These are phyloP conservation scores for Halictus rubicundus DNA, from an alignment of 1,140 invertebrate genomes.

Conservation along the genomic window DNA sequence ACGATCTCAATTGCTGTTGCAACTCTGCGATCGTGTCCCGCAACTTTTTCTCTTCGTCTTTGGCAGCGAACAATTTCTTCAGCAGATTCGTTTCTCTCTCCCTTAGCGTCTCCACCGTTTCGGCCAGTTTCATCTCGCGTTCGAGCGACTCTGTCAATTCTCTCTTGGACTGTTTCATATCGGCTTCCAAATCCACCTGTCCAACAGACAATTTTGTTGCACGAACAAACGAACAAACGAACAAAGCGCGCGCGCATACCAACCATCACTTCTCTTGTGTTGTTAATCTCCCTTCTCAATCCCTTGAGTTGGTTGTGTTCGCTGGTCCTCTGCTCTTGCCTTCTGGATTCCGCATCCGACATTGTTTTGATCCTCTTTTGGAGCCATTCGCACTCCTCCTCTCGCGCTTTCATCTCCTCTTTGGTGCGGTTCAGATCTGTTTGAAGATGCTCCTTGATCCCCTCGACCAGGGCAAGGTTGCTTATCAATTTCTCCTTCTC, in stretches of 20 bases:
- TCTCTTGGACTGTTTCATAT: constrained; percentile 76
- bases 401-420: constrained; percentile 81
- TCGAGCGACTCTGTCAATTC: constrained; percentile 64
- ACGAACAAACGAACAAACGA: too few species aligned
- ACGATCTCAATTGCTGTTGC: constrained; percentile 54
- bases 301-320: constrained; percentile 80
- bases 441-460: constrained; percentile 81
- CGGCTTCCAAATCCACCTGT: constrained; percentile 78
- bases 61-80: constrained; percentile 50
- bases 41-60: constrained; percentile 66
- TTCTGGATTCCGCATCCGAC: constrained; percentile 69
- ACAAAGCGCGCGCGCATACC: constrained; percentile 29
- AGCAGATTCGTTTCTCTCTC: constrained; percentile 62
- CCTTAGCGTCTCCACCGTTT: constrained; percentile 53
- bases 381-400: constrained; percentile 81
- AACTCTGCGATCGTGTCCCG: constrained; percentile 61
- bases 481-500: constrained; percentile 84
- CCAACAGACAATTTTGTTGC: constrained; percentile 10
- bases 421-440: constrained; percentile 79
- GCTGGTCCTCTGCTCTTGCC: constrained; percentile 68
- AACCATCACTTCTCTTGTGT: constrained; percentile 73
- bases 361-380: constrained; percentile 74
- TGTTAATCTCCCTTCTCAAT: constrained; percentile 75
- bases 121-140: constrained; percentile 58
- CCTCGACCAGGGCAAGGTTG: constrained; percentile 81